A percentile compares a stretch with the other conserved stretches of the same genome.
These are phyloP conservation scores for Lamellibrachia satsuma DNA, from an alignment of 2,888 invertebrate species.

Conservation along the genomic window DNA sequence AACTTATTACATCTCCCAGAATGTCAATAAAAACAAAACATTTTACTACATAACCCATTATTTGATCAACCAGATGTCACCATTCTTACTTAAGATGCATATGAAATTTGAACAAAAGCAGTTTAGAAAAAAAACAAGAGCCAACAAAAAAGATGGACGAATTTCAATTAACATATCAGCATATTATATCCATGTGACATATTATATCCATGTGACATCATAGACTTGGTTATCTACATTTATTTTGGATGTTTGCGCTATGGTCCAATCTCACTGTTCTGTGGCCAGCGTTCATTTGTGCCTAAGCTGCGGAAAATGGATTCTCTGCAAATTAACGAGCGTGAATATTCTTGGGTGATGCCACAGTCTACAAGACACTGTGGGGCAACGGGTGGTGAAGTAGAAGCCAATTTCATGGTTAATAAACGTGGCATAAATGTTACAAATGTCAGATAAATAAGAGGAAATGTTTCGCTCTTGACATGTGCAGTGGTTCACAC, in stretches of 20 bases:
- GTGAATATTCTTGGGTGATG: not conserved
- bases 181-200: not conserved
- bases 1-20: too few species aligned
- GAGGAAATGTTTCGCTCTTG: not conserved
- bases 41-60: too few species aligned
- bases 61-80: too few species aligned
- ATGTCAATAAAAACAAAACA: too few species aligned
- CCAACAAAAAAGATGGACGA: too few species aligned
- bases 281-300: not conserved
- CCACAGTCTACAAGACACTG: not conserved
- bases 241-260: not conserved
- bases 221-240: not conserved
- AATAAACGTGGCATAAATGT: not conserved
- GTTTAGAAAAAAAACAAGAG: too few species aligned
- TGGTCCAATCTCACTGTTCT: not conserved
- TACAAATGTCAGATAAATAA: not conserved
- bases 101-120: too few species aligned
- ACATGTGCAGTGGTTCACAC: not conserved
- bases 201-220: not conserved
- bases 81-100: too few species aligned
- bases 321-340: not conserved
- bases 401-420: not conserved
- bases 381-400: not conserved
- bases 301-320: not conserved
- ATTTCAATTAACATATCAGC: too few species aligned